Conservation (phyloP, 2,888 invertebrate genomes). For the Pheosia tremula region DNA sequence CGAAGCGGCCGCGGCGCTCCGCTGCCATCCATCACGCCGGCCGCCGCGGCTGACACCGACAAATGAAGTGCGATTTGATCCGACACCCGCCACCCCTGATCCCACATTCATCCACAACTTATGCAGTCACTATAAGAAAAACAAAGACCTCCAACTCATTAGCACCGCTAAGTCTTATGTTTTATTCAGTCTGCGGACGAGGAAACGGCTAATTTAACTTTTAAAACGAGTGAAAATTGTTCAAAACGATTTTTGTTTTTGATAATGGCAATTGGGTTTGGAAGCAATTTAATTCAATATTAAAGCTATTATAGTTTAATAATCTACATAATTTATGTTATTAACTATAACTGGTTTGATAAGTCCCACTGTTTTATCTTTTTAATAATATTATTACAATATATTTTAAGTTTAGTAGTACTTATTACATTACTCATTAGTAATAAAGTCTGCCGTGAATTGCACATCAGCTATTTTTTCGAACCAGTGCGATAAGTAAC, state of each 20-base stretch:
- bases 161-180: slow-evolving; percentile 76
- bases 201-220: slow-evolving; percentile 77
- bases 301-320: slow-evolving; percentile 40
- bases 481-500: neutral
- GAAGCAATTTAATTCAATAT: slow-evolving; percentile 56
- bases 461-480: neutral
- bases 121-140: slow-evolving; percentile 77
- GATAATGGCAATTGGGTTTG: slow-evolving; percentile 54
- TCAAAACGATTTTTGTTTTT: slow-evolving; percentile 66
- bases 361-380: too few species aligned
- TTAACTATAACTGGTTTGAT: too few species aligned
- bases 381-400: too few species aligned
- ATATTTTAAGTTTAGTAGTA: neutral
- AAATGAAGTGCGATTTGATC: slow-evolving; percentile 83
- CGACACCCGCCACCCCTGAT: slow-evolving; percentile 58
- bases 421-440: neutral
- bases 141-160: slow-evolving; percentile 74
- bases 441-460: neutral
- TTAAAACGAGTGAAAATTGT: slow-evolving; percentile 77
- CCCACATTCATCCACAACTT: slow-evolving; percentile 77
- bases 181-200: slow-evolving; percentile 72
- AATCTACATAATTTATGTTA: slow-evolving; percentile 10
- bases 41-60: slow-evolving; percentile 71
- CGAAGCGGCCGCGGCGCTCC: slow-evolving; percentile 48
- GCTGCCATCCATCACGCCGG: slow-evolving; percentile 73